Evolutionary conservation across 2,113 vertebrate genomes (phyloP).

Genomic region (Capricornis sumatraensis): DNA sequence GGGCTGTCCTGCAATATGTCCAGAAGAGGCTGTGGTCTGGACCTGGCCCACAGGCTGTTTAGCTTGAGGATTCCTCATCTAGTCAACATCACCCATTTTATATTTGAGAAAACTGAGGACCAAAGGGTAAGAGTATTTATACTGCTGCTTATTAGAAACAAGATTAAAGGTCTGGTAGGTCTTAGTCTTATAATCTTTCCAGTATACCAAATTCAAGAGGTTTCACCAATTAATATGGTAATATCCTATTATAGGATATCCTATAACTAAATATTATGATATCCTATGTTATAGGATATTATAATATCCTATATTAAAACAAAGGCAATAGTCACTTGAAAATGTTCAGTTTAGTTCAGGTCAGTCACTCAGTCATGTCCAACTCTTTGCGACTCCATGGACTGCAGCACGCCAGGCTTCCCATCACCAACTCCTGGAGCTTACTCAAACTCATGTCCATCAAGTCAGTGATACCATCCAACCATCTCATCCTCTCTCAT

Average conservation of each 20-base stretch:
- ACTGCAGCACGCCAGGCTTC: neutral
- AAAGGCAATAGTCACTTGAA: neutral
- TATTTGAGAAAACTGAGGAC: neutral
- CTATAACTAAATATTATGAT: no score
- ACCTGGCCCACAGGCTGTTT: neutral
- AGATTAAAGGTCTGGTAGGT: neutral
- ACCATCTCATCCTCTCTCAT: neutral
- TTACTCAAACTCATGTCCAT: neutral
- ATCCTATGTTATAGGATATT: no score
- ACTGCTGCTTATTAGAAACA: neutral
- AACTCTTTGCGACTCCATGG: neutral
- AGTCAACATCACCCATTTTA: neutral
- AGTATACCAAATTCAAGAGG: neutral
- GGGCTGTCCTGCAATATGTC: neutral
- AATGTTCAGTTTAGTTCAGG: neutral
- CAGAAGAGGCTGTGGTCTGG: neutral
- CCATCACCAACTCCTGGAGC: neutral
- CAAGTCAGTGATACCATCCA: neutral
- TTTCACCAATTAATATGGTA: neutral
- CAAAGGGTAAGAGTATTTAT: neutral
- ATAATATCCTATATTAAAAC: neutral
- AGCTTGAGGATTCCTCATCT: neutral
- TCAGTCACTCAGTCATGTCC: neutral
- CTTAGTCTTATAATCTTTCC: neutral
- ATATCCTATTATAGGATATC: neutral